These are phyloP conservation scores for Heliopora coerulea DNA, from an alignment of 92 coral and sea anemone genomes.

Conservation along the genomic window DNA sequence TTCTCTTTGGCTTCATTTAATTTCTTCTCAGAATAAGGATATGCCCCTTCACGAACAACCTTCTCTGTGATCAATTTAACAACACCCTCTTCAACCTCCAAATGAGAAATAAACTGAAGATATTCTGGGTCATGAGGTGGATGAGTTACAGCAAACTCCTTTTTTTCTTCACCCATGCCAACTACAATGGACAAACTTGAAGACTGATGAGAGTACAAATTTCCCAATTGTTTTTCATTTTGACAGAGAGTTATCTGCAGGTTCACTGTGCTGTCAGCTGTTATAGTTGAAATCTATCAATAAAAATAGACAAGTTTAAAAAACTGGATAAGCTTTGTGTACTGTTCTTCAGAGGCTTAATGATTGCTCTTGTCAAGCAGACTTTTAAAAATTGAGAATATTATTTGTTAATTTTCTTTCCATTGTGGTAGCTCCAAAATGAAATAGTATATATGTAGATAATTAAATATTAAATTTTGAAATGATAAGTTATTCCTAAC, in stretches of 20 bases:
- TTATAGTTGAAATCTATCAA: constrained; percentile 72
- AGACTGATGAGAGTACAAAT: constrained; percentile 76
- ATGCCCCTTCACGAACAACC: constrained; percentile 77
- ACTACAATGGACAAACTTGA: constrained; percentile 61
- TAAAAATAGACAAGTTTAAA: too few species aligned
- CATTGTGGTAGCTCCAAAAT: too few species aligned
- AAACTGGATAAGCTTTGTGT: too few species aligned
- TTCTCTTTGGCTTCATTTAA: constrained; percentile 58
- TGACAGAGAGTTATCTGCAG: constrained; percentile 58
- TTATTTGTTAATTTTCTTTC: too few species aligned
- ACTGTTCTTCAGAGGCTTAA: too few species aligned
- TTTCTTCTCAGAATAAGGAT: constrained; percentile 73
- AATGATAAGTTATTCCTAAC: too few species aligned
- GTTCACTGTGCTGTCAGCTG: constrained; percentile 75
- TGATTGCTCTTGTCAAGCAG: too few species aligned
- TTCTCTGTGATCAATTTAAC: constrained; percentile 71
- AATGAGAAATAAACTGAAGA: constrained; percentile 76
- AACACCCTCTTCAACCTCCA: constrained; percentile 59
- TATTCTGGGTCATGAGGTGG: constrained; percentile 60
- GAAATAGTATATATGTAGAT: too few species aligned
- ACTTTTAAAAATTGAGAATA: too few species aligned
- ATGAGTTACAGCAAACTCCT: constrained; percentile 50
- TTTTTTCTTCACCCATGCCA: constrained; percentile 58
- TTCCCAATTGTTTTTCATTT: constrained; percentile 67
- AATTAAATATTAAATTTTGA: too few species aligned